These are phyloP conservation scores for Neodiprion virginianus DNA, from an alignment of 1,140 invertebrate genomes.

Conservation along the genomic window DNA sequence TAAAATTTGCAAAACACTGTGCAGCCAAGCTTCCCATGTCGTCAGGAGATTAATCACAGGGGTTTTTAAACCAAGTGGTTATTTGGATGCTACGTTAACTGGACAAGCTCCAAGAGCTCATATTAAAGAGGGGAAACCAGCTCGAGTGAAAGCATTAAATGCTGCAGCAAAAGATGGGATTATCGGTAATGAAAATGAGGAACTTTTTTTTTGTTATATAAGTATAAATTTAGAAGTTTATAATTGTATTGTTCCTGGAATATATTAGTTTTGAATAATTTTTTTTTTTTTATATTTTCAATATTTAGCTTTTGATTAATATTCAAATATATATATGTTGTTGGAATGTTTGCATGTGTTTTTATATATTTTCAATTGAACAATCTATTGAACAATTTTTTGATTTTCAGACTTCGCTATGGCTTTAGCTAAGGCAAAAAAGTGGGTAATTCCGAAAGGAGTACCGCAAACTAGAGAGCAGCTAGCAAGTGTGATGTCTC, in stretches of 20 bases:
- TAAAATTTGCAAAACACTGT: slow-evolving; percentile 32
- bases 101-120: slow-evolving; percentile 39
- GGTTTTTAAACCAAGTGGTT: slow-evolving; percentile 39
- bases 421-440: neutral
- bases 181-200: slow-evolving; percentile 28
- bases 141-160: slow-evolving; percentile 35
- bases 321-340: neutral
- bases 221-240: too few species aligned
- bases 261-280: neutral
- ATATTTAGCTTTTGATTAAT: neutral
- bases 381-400: neutral
- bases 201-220: too few species aligned
- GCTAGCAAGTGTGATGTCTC: neutral
- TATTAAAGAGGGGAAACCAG: slow-evolving; percentile 36
- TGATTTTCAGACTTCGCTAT: neutral
- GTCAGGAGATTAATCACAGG: slow-evolving; percentile 38
- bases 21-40: slow-evolving; percentile 36
- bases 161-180: slow-evolving; percentile 39
- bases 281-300: neutral
- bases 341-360: too few species aligned
- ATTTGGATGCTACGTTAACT: slow-evolving; percentile 37
- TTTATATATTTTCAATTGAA: too few species aligned
- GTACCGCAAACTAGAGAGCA: neutral
- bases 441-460: neutral
- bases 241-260: neutral